Evolutionary conservation across 2,113 vertebrate species (phyloP).

Genomic region (Dipodomys spectabilis): DNA sequence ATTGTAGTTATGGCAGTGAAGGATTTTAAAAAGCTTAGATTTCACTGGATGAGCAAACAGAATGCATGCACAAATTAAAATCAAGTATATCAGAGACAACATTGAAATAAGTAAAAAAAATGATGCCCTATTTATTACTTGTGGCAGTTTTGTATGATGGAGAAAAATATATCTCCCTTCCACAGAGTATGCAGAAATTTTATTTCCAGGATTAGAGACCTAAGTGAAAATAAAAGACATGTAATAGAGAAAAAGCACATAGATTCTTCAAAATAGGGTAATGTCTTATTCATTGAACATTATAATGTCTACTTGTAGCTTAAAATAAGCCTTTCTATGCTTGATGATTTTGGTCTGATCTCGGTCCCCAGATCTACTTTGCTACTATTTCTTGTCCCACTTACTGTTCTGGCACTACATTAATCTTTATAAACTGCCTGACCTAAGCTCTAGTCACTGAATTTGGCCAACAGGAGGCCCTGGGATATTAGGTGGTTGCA

Average conservation of each 20-base stretch:
- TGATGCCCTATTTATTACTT: background rate
- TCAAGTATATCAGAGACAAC: background rate
- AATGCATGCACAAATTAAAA: background rate
- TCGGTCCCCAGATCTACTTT: background rate
- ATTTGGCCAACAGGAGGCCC: too few species aligned
- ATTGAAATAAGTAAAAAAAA: background rate
- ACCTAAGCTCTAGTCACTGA: too few species aligned
- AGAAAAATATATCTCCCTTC: background rate
- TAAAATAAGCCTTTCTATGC: background rate
- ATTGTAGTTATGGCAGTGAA: conserved; percentile 3
- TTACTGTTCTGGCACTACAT: background rate
- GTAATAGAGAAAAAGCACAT: background rate
- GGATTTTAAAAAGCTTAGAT: background rate
- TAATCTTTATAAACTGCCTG: background rate
- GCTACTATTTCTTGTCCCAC: background rate
- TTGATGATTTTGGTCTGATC: too few species aligned
- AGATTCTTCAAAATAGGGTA: background rate
- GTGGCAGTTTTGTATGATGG: background rate
- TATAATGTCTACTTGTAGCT: background rate
- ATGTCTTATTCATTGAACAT: background rate
- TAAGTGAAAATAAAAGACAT: background rate
- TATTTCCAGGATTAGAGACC: background rate
- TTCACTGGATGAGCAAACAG: background rate
- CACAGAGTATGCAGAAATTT: background rate
- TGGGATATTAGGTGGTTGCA: background rate